Conservation (phyloP, 64 coral and sea anemone genomes). For the Montipora sp. region DNA sequence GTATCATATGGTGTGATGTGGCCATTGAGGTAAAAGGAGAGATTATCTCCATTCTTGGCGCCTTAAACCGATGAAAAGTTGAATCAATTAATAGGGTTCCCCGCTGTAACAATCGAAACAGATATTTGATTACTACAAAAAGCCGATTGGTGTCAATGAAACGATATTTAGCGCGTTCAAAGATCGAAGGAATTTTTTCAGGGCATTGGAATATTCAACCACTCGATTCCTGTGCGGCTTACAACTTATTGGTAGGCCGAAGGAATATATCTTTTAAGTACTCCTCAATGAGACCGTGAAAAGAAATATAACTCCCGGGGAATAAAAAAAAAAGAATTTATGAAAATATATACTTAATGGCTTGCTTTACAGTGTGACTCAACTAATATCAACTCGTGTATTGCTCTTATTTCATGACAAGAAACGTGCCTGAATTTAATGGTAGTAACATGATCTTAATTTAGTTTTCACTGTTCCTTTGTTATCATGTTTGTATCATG, state of each 20-base stretch:
- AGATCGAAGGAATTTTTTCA: background rate
- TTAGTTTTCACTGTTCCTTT: no score
- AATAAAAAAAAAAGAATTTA: no score
- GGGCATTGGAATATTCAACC: background rate
- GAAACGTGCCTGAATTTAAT: no score
- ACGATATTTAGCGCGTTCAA: slow-evolving; percentile 20
- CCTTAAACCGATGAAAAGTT: slow-evolving; percentile 40
- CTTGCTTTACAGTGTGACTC: no score
- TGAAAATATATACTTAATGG: no score
- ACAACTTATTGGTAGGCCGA: background rate
- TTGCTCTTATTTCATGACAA: no score
- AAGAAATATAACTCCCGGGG: no score
- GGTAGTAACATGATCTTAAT: no score
- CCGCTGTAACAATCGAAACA: slow-evolving; percentile 8
- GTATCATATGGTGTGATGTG: background rate
- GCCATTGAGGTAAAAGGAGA: slow-evolving; percentile 33
- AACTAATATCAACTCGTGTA: no score
- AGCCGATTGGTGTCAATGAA: background rate
- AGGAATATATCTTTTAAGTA: no score
- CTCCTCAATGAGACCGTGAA: background rate
- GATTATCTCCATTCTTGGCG: slow-evolving; percentile 29
- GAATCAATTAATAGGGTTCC: slow-evolving; percentile 3
- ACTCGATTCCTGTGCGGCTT: background rate
- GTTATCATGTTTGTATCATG: no score
- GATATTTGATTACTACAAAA: background rate